These are phyloP conservation scores for Idaea straminata DNA, from an alignment of 2,888 invertebrate species.

Conservation along the genomic window DNA sequence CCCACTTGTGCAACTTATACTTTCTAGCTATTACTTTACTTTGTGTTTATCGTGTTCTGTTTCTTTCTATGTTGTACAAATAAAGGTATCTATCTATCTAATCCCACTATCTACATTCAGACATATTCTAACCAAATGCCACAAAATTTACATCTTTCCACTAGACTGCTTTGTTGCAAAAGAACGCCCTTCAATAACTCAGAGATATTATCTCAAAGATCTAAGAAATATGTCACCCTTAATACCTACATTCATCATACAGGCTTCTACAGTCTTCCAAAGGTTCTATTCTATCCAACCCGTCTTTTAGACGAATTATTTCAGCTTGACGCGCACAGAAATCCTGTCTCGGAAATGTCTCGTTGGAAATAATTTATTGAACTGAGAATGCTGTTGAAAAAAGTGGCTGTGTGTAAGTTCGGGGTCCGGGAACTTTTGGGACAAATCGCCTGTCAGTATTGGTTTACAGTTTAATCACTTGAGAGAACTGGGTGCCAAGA, in stretches of 20 bases:
- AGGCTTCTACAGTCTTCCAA: conserved; percentile 24
- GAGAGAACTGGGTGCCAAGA: neutral
- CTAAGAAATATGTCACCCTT: conserved; percentile 14
- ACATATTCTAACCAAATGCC: neutral
- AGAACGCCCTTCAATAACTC: neutral
- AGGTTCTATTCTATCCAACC: conserved; percentile 19
- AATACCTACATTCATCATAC: conserved; percentile 26
- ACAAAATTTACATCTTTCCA: conserved; percentile 1
- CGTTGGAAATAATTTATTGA: conserved; percentile 57
- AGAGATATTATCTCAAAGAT: neutral
- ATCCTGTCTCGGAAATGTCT: conserved; percentile 44
- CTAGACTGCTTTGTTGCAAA: neutral
- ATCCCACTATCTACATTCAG: neutral
- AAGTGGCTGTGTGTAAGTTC: neutral
- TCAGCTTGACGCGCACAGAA: conserved; percentile 46
- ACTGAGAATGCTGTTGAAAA: conserved; percentile 1
- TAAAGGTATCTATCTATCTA: too few species aligned
- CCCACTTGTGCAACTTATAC: too few species aligned
- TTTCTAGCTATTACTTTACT: too few species aligned
- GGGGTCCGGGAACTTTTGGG: neutral
- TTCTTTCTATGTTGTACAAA: too few species aligned
- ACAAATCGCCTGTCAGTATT: conserved; percentile 1
- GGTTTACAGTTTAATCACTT: neutral
- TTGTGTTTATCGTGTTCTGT: too few species aligned
- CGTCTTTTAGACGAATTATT: conserved; percentile 43